A percentile compares a stretch with the other conserved stretches of the same genome.
Evolutionary conservation across 2,113 vertebrate species (phyloP).

Genomic region (Leptodactylus fuscus): DNA sequence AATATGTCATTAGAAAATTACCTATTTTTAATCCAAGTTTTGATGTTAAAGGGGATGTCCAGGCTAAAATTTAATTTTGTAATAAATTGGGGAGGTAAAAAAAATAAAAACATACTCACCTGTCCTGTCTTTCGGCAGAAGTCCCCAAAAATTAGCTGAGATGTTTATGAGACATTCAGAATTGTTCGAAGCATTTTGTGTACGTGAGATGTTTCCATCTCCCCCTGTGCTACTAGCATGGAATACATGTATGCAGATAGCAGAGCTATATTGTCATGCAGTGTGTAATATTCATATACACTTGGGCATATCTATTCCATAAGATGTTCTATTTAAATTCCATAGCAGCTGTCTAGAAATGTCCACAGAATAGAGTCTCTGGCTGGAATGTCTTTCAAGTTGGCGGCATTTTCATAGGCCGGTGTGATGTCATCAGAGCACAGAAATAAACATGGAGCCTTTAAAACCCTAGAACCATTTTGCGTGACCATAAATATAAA

Average conservation of each 20-base stretch:
- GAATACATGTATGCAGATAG: background rate
- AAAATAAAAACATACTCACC: no score
- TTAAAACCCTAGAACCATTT: background rate
- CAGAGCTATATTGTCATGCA: background rate
- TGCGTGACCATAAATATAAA: conserved; percentile 10
- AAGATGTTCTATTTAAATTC: conserved; percentile 29
- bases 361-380: background rate
- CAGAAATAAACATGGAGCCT: conserved; percentile 24
- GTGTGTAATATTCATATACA: background rate
- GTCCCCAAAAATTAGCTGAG: no score
- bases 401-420: conserved; percentile 19
- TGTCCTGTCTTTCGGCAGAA: no score
- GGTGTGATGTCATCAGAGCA: conserved; percentile 16
- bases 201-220: no score
- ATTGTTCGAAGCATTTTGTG: no score
- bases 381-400: conserved; percentile 39
- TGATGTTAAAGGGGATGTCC: no score
- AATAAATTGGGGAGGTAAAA: no score
- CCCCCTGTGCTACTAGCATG: background rate
- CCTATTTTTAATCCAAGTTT: no score
- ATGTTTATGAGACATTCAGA: no score
- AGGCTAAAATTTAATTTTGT: no score
- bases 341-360: conserved; percentile 29
- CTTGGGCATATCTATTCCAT: conserved; percentile 25
- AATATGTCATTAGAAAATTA: no score